Percentiles rank a stretch among this genome's conserved stretches.
Conservation (phyloP, 1,140 invertebrate genomes). For the Bacillus rossius region DNA sequence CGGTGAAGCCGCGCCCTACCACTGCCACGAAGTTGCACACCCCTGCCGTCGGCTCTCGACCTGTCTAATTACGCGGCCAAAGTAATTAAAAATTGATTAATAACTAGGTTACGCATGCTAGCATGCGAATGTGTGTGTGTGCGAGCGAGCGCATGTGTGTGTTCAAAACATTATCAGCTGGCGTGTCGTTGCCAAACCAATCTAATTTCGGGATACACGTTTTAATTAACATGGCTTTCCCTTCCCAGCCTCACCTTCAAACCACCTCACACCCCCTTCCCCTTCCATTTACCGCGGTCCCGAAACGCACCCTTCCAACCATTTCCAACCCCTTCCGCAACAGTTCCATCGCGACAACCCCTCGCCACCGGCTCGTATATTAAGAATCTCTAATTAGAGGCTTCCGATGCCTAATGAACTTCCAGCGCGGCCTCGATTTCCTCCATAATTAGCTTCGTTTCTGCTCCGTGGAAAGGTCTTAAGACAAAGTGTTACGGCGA, state of each 20-base stretch:
- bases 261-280: too few relatives aligned
- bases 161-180: not conserved
- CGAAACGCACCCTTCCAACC: too few relatives aligned
- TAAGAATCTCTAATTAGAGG: constrained; percentile 1
- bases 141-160: too few relatives aligned
- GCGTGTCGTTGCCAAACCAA: not conserved
- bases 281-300: too few relatives aligned
- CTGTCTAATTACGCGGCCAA: not conserved
- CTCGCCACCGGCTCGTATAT: not conserved
- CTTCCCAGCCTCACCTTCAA: not conserved
- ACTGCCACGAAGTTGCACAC: too few relatives aligned
- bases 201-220: not conserved
- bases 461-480: too few relatives aligned
- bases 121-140: too few relatives aligned
- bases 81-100: not conserved
- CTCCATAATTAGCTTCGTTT: too few relatives aligned
- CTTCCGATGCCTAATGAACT: constrained; percentile 5
- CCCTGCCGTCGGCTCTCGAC: too few relatives aligned
- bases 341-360: too few relatives aligned
- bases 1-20: too few relatives aligned
- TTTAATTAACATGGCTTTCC: not conserved
- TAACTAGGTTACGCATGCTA: not conserved
- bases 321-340: not conserved
- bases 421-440: not conserved
- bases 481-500: too few relatives aligned